These are phyloP conservation scores for Nestor notabilis DNA, from an alignment of 2,113 vertebrate genomes.

Conservation along the genomic window DNA sequence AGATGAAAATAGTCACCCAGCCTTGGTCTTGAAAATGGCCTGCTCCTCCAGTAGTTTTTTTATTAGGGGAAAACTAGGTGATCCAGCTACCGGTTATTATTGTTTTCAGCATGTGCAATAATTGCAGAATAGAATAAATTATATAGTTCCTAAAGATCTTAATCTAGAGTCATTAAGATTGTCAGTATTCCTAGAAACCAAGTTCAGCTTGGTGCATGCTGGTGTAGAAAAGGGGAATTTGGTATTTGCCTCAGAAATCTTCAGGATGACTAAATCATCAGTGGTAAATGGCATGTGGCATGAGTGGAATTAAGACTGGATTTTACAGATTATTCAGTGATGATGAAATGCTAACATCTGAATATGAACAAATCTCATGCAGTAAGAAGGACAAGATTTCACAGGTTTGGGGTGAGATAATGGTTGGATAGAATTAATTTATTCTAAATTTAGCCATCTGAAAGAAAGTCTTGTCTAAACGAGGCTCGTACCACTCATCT, in stretches of 20 bases:
- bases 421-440: not conserved
- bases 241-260: not conserved
- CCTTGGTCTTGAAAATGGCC: not conserved
- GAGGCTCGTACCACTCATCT: not conserved
- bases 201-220: not conserved
- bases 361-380: not conserved
- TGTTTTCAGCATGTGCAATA: not conserved
- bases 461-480: conserved; percentile 16
- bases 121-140: not conserved
- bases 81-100: not conserved
- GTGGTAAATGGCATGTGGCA: not conserved
- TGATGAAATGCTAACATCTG: conserved; percentile 12
- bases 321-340: not conserved
- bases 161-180: not conserved
- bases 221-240: conserved; percentile 4
- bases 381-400: conserved; percentile 3
- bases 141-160: not conserved
- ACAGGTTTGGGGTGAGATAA: conserved; percentile 50
- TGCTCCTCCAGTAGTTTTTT: not conserved
- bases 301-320: not conserved
- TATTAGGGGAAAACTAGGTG: not conserved
- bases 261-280: not conserved
- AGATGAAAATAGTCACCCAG: not conserved
- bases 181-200: not conserved
- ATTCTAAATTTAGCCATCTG: conserved; percentile 40